phyloP scores from a whole-genome alignment of 2,113 vertebrate genomes.

The Nibea coibor region DNA sequence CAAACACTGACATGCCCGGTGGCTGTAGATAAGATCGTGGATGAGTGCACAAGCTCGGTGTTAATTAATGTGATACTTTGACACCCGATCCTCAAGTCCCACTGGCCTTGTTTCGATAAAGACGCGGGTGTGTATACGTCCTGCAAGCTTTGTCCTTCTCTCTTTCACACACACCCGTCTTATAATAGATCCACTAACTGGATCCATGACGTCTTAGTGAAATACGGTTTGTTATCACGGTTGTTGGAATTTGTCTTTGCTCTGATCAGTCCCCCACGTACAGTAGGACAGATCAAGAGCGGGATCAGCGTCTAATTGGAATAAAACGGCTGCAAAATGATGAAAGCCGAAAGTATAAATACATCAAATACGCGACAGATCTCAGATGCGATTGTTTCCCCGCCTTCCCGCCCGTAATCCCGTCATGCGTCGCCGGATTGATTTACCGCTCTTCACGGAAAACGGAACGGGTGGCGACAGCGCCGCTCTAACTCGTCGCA shows the following conservation, averaged over 20 bases:
- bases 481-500: too few species aligned
- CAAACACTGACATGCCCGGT: conserved; percentile 16
- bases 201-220: not conserved
- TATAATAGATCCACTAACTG: not conserved
- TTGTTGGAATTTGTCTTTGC: conserved; percentile 7
- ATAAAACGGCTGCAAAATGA: not conserved
- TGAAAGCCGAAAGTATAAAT: not conserved
- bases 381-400: not conserved
- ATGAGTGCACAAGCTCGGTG: not conserved
- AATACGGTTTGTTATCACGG: not conserved
- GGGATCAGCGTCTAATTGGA: conserved; percentile 1
- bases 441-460: not conserved
- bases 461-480: not conserved
- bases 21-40: conserved; percentile 23
- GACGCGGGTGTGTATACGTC: not conserved
- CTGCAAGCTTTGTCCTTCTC: not conserved
- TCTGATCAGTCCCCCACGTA: not conserved
- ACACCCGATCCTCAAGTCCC: conserved; percentile 24
- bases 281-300: not conserved
- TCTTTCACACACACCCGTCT: not conserved
- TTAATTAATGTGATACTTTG: conserved; percentile 31
- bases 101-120: not conserved
- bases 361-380: conserved; percentile 1
- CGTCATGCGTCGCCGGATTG: conserved; percentile 17
- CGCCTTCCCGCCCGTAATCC: conserved; percentile 13